A percentile compares a stretch with the other conserved stretches of the same genome.
phyloP scores from a whole-genome alignment of 2,113 vertebrate species.

The Theristicus caerulescens region DNA sequence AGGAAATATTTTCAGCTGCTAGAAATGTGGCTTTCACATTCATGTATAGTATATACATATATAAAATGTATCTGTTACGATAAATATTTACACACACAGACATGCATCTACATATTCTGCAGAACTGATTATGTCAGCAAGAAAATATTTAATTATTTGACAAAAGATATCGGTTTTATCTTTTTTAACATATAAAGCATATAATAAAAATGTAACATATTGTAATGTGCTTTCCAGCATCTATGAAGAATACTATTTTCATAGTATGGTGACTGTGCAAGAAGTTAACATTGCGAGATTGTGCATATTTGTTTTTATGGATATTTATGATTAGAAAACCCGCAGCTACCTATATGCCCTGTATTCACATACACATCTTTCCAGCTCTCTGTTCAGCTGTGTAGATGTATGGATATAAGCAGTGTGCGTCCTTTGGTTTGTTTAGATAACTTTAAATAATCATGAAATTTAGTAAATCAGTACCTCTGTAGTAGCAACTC shows the following conservation, averaged over 20 bases:
- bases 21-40: not conserved
- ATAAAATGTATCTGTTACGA: not conserved
- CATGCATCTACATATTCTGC: not conserved
- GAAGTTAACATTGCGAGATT: not conserved
- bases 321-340: not conserved
- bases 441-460: not conserved
- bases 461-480: not conserved
- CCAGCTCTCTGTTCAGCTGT: not conserved
- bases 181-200: not conserved
- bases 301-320: not conserved
- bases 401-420: not conserved
- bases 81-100: not conserved
- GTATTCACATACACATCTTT: fast-evolving
- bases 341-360: not conserved
- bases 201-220: not conserved
- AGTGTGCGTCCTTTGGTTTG: not conserved
- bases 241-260: not conserved
- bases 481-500: not conserved
- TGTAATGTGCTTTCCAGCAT: not conserved
- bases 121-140: not conserved
- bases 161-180: not conserved
- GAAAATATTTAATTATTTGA: not conserved
- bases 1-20: not conserved
- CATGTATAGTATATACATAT: no score
- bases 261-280: not conserved